phyloP scores from a whole-genome alignment of 2,888 invertebrate species.

The Scaptomyza polygonia region DNA sequence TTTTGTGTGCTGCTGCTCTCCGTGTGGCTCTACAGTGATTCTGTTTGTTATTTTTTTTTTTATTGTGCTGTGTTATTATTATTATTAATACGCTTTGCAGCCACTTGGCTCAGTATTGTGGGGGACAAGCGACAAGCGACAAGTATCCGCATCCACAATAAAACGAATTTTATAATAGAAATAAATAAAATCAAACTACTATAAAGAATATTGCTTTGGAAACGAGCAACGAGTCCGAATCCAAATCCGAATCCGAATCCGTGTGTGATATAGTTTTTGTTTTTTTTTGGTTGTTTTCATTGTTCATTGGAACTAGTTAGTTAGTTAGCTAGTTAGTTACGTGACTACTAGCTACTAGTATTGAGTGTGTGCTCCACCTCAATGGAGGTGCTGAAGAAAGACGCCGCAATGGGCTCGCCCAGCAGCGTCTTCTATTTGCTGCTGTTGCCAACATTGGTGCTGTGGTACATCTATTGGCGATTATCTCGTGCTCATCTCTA shows the following conservation, averaged over 20 bases:
- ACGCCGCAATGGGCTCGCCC: constrained; percentile 85
- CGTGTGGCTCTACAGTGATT: constrained; percentile 16
- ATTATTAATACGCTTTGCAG: constrained; percentile 21
- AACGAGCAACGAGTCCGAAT: constrained; percentile 21
- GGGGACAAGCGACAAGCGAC: constrained; percentile 58
- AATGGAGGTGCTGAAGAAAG: constrained; percentile 82
- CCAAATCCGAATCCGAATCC: no score
- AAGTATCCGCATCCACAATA: constrained; percentile 27
- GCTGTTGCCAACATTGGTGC: constrained; percentile 88
- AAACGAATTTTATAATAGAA: not conserved
- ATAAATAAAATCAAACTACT: not conserved
- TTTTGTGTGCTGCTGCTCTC: constrained; percentile 21
- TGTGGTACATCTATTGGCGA: constrained; percentile 91
- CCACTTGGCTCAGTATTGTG: constrained; percentile 59
- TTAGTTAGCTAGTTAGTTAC: not conserved
- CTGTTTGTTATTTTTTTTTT: constrained; percentile 7
- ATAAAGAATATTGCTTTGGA: constrained; percentile 7
- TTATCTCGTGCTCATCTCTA: constrained; percentile 89
- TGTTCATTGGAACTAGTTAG: constrained; percentile 4
- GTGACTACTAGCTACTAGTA: constrained; percentile 9
- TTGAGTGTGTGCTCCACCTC: constrained; percentile 24
- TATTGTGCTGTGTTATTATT: constrained; percentile 17
- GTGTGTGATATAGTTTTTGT: no score
- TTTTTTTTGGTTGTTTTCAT: no score
- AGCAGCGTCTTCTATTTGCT: constrained; percentile 90